Base-by-base conservation (phyloP, 2,113 vertebrate genomes). In the Amphilophus citrinellus region DNA sequence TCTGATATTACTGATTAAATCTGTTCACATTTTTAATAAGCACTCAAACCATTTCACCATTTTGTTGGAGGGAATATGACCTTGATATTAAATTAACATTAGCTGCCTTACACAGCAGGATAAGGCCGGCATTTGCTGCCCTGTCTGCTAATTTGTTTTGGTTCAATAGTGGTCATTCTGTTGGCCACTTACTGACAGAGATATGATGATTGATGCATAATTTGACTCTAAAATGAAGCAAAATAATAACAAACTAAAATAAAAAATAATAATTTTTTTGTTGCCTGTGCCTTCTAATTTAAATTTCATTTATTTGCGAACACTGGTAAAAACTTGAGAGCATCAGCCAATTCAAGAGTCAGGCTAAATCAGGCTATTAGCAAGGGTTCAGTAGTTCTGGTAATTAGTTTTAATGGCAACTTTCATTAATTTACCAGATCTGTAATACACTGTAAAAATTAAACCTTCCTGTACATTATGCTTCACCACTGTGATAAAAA, bases 1-100 rank as follows among this genome's bases (percentile, higher is more conserved):
- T 79, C 30, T 77, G 44, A 59, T 73, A 63, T 77, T 63, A 73
- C 50, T 79, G 57, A 86, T 76, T 79, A 68, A 79, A 83, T 83
- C 62, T 60, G 32, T 20, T 79, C 78, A 57, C 13, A 79, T 47
- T 81, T 76, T 84, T 86, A 84, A 85, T 85, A 42, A 83, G 62
- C 56, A 76, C 68, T 82, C 76, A 78, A 44, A 83, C 20, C 62
- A 77, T 85, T 76, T 71, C 7, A 82, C 24, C 10, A 79, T 59
- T 86, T 76, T 75, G 65, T 17, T 61, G 42, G 22, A 75, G 18
- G 61, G 17, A 76, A 68, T 62, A 62, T 60, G 71, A 37, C 76
- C 75, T 77, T 63, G 22, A 84, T 73, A 71, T 71, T 79, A 78
- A 81, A 86, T 68, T 73, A 47, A 75, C 78, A 59, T 62, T 44